Conservation (phyloP, 2,113 vertebrate genomes). For the Centrocercus urophasianus region DNA sequence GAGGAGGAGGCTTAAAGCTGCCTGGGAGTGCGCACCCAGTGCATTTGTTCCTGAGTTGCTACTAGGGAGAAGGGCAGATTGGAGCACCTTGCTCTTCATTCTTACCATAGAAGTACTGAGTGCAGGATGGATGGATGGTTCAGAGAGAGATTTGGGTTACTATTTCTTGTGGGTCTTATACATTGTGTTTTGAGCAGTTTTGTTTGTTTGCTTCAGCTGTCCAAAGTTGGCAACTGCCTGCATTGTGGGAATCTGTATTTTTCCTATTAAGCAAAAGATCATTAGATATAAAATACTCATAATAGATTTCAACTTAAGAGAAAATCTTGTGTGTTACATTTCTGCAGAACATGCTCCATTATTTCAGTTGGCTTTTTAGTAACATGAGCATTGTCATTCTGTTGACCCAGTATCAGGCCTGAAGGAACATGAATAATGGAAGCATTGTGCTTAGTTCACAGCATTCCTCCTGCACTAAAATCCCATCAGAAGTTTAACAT, state of each 20-base stretch:
- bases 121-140: background rate
- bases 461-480: background rate
- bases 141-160: background rate
- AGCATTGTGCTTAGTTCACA: conserved; percentile 52
- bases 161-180: conserved; percentile 3
- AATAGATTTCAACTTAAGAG: background rate
- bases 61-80: accelerated
- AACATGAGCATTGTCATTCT: background rate
- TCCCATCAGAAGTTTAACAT: conserved; percentile 1
- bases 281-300: background rate
- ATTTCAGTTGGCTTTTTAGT: conserved; percentile 13
- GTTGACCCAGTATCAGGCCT: conserved; percentile 66
- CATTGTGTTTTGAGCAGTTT: background rate
- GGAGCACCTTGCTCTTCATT: background rate
- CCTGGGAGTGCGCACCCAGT: accelerated
- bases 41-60: accelerated
- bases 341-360: background rate
- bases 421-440: conserved; percentile 55
- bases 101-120: accelerated
- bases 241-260: background rate
- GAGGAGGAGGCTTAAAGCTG: background rate
- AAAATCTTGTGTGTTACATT: background rate
- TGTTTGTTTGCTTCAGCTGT: background rate
- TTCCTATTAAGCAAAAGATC: background rate
- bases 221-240: background rate